A percentile compares a stretch with the other conserved stretches of the same genome.
Conservation (phyloP, 2,888 invertebrate species). For the Tachina fera region DNA sequence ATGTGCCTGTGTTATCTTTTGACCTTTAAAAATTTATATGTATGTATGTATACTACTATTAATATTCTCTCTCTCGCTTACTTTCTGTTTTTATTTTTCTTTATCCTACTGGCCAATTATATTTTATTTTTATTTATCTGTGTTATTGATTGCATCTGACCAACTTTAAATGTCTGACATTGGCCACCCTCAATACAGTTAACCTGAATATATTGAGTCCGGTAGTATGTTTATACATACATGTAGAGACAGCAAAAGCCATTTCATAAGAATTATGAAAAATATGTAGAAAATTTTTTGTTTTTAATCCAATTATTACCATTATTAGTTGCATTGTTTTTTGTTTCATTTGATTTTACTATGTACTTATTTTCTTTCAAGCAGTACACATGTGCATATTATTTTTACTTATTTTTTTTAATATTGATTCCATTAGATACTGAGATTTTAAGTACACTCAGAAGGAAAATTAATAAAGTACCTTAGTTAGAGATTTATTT, state of each 20-base stretch:
- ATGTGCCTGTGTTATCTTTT: constrained; percentile 39
- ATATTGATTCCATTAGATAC: constrained; percentile 47
- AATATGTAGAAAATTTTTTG: constrained; percentile 15
- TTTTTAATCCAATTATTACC: constrained; percentile 64
- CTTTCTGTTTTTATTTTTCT: not conserved
- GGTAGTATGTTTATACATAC: not conserved
- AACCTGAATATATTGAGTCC: constrained; percentile 57
- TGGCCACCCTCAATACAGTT: constrained; percentile 73
- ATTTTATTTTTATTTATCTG: not conserved
- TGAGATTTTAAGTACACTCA: constrained; percentile 26
- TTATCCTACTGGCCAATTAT: constrained; percentile 17
- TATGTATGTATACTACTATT: constrained; percentile 73
- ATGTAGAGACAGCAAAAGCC: not conserved
- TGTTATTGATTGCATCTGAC: constrained; percentile 42
- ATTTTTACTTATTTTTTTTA: constrained; percentile 27
- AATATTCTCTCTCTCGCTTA: not conserved
- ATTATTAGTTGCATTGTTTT: constrained; percentile 29
- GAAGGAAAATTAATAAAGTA: not conserved
- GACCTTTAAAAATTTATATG: constrained; percentile 73
- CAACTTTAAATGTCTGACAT: constrained; percentile 75
- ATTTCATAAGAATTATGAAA: not conserved
- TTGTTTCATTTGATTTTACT: constrained; percentile 54
- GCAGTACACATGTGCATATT: constrained; percentile 2
- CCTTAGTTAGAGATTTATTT: no score
- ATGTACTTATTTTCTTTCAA: constrained; percentile 23